Conservation (phyloP, 2,888 invertebrate species). For the Cephus rjabovi region DNA sequence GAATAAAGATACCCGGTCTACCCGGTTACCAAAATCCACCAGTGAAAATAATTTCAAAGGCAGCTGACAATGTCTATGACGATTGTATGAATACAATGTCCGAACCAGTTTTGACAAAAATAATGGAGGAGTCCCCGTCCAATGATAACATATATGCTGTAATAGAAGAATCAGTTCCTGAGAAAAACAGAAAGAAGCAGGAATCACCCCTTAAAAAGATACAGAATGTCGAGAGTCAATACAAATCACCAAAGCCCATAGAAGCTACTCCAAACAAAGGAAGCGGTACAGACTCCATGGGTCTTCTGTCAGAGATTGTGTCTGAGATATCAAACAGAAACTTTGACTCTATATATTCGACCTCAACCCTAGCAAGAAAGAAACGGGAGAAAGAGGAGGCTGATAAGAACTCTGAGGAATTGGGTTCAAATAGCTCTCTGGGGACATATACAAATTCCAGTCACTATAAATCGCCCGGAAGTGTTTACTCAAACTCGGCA, state of each 20-base stretch:
- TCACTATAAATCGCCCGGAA: slow-evolving; percentile 71
- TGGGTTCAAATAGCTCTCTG: slow-evolving; percentile 51
- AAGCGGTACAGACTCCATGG: slow-evolving; percentile 77
- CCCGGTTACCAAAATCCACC: slow-evolving; percentile 73
- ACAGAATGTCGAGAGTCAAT: slow-evolving; percentile 57
- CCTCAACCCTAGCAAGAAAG: slow-evolving; percentile 76
- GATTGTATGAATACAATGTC: slow-evolving; percentile 80
- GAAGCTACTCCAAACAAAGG: slow-evolving; percentile 62
- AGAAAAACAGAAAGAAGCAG: slow-evolving; percentile 40
- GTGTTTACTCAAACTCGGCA: slow-evolving; percentile 75
- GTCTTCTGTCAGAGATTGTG: slow-evolving; percentile 87
- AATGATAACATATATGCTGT: slow-evolving; percentile 88
- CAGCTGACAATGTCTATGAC: slow-evolving; percentile 74
- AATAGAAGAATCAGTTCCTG: slow-evolving; percentile 81
- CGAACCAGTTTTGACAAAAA: slow-evolving; percentile 72
- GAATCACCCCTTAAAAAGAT: slow-evolving; percentile 37
- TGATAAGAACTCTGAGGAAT: slow-evolving; percentile 46
- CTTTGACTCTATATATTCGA: slow-evolving; percentile 88
- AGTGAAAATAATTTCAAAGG: slow-evolving; percentile 48
- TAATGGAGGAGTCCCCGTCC: slow-evolving; percentile 72
- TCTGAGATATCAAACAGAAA: slow-evolving; percentile 88
- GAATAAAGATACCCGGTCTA: slow-evolving; percentile 65
- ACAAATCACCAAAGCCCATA: slow-evolving; percentile 68
- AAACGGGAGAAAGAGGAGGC: slow-evolving; percentile 68
- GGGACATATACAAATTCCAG: slow-evolving; percentile 74